phyloP scores from a whole-genome alignment of 2,797 vertebrate species.

The Phoeniculus purpureus region DNA sequence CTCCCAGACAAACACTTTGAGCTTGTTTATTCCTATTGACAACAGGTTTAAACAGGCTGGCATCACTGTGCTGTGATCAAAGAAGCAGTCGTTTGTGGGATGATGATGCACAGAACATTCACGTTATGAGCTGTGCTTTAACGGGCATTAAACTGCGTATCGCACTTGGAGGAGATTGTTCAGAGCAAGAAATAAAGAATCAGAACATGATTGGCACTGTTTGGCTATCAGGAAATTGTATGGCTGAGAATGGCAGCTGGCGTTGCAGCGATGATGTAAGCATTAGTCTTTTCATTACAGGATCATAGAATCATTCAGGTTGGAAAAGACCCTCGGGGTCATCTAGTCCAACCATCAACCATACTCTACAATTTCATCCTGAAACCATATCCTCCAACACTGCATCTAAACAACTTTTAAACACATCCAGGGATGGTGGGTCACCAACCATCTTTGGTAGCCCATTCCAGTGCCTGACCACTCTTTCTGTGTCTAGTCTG shows the following conservation, averaged over 20 bases:
- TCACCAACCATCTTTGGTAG: too few relatives aligned
- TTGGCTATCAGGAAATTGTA: slow-evolving; percentile 44
- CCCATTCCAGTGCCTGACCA: too few relatives aligned
- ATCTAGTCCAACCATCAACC: too few relatives aligned
- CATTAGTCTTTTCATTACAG: not conserved
- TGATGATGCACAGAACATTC: not conserved
- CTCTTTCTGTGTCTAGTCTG: too few relatives aligned
- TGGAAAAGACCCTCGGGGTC: too few relatives aligned
- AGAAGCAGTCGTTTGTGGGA: not conserved
- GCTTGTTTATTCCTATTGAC: slow-evolving; percentile 49
- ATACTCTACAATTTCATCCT: too few relatives aligned
- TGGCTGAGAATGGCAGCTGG: slow-evolving; percentile 1
- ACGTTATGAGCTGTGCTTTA: not conserved
- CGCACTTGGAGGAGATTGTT: not conserved
- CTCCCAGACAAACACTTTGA: not conserved
- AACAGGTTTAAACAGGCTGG: slow-evolving; percentile 30
- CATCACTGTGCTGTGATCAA: slow-evolving; percentile 39
- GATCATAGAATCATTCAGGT: too few relatives aligned
- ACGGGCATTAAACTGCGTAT: not conserved
- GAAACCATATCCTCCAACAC: too few relatives aligned
- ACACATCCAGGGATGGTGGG: too few relatives aligned
- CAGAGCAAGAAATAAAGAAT: slow-evolving; percentile 26
- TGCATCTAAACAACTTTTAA: too few relatives aligned
- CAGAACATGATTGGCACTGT: slow-evolving; percentile 2
- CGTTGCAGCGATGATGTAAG: slow-evolving; percentile 13